A percentile compares a stretch with the other conserved stretches of the same genome.
phyloP scores from a whole-genome alignment of 2,797 vertebrate species.

The Mallotus villosus region DNA sequence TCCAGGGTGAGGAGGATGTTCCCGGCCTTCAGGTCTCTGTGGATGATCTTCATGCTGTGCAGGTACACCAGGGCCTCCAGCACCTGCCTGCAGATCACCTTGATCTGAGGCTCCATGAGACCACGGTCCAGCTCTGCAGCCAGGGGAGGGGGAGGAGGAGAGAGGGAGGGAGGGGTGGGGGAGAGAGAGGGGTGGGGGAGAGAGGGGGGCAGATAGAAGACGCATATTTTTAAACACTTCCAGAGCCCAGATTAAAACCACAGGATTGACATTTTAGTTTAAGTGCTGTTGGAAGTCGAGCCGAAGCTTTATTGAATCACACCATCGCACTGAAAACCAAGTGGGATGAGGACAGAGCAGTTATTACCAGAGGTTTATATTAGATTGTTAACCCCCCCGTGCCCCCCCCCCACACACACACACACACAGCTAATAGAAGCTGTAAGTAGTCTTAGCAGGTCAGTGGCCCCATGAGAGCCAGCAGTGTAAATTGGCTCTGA shows the following conservation, averaged over 20 bases:
- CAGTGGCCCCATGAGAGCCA: neutral
- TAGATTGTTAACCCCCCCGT: no score
- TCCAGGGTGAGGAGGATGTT: slow-evolving; percentile 93
- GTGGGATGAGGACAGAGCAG: neutral
- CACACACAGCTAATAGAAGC: neutral
- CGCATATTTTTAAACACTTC: no score
- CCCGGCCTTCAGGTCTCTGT: slow-evolving; percentile 96
- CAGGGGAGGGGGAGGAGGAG: neutral
- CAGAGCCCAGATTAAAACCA: no score
- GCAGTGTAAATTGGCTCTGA: neutral
- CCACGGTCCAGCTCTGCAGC: slow-evolving; percentile 88
- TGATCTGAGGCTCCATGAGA: slow-evolving; percentile 91
- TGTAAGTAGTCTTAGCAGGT: neutral
- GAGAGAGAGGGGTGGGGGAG: neutral
- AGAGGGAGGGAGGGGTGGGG: neutral
- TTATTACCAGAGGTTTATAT: no score
- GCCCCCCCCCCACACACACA: no score
- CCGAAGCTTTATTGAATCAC: no score
- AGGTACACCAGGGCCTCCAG: slow-evolving; percentile 90
- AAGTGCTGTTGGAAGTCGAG: no score
- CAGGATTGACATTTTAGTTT: no score
- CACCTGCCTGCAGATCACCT: slow-evolving; percentile 92
- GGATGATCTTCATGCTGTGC: slow-evolving; percentile 94
- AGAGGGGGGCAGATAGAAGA: neutral
- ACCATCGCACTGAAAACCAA: no score